These are phyloP conservation scores for Andricus curvator DNA, from an alignment of 2,888 invertebrate genomes.

Conservation along the genomic window DNA sequence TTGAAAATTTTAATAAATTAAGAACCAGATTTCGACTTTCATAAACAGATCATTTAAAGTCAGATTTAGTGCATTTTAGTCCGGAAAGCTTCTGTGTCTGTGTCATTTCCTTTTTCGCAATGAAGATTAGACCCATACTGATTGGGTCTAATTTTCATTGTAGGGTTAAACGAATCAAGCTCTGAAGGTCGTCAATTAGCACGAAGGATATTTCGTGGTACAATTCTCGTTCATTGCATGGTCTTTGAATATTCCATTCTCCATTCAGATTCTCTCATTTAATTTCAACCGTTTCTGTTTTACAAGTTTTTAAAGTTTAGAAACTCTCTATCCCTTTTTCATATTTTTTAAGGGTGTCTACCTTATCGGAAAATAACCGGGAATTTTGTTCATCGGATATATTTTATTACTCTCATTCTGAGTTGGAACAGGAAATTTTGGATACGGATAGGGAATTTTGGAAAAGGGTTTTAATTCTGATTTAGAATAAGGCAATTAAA, in stretches of 20 bases:
- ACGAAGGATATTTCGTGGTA: background rate
- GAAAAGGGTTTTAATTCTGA: too few species aligned
- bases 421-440: too few species aligned
- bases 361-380: too few species aligned
- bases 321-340: too few species aligned
- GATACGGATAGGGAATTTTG: too few species aligned
- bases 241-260: background rate
- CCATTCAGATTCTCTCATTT: background rate
- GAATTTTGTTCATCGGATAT: too few species aligned
- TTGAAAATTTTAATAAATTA: too few species aligned
- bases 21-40: background rate
- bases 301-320: background rate
- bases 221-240: background rate
- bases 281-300: background rate
- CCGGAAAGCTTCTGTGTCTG: background rate
- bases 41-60: background rate
- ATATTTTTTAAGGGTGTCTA: too few species aligned
- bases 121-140: background rate
- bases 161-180: constrained; percentile 8
- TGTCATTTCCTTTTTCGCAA: background rate
- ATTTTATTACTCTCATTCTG: too few species aligned
- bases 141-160: constrained; percentile 2
- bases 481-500: too few species aligned
- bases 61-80: background rate
- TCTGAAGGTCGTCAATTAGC: background rate